Evolutionary conservation across 2,888 invertebrate genomes (phyloP).

Genomic region (Lepidocyrtinus sp.): DNA sequence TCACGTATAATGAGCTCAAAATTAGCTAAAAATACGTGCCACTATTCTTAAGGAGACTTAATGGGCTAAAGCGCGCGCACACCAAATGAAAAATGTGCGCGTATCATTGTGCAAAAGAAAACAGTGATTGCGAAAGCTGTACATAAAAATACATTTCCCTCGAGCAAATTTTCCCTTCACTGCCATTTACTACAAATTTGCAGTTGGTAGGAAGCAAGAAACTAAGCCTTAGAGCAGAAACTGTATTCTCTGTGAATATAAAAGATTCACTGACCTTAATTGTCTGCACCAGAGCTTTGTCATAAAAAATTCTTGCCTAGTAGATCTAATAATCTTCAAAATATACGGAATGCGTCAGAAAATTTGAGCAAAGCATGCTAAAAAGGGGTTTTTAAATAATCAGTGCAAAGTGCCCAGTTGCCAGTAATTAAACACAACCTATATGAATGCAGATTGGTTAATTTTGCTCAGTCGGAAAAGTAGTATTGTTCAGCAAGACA

Average conservation of each 20-base stretch:
- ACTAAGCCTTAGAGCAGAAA: background rate
- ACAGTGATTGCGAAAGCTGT: slow-evolving; percentile 27
- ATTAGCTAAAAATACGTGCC: slow-evolving; percentile 13
- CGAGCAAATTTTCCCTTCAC: slow-evolving; percentile 55
- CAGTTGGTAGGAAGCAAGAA: slow-evolving; percentile 12
- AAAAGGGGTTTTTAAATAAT: slow-evolving; percentile 40
- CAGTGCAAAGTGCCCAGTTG: slow-evolving; percentile 40
- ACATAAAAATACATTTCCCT: slow-evolving; percentile 47
- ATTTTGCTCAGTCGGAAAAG: slow-evolving; percentile 23
- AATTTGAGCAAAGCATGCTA: slow-evolving; percentile 34
- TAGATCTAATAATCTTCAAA: background rate
- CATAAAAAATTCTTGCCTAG: background rate
- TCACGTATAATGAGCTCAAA: slow-evolving; percentile 9
- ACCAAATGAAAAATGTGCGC: background rate
- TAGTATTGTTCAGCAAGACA: background rate
- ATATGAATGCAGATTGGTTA: slow-evolving; percentile 48
- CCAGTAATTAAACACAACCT: slow-evolving; percentile 53
- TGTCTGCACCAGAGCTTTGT: slow-evolving; percentile 27
- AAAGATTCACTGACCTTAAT: slow-evolving; percentile 48
- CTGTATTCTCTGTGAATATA: slow-evolving; percentile 12
- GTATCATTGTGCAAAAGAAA: slow-evolving; percentile 7
- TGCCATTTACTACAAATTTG: slow-evolving; percentile 42
- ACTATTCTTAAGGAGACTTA: background rate
- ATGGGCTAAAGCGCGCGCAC: background rate
- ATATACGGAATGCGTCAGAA: slow-evolving; percentile 14